phyloP scores from a whole-genome alignment of 2,113 vertebrate genomes.

The Xiphorhynchus elegans region DNA sequence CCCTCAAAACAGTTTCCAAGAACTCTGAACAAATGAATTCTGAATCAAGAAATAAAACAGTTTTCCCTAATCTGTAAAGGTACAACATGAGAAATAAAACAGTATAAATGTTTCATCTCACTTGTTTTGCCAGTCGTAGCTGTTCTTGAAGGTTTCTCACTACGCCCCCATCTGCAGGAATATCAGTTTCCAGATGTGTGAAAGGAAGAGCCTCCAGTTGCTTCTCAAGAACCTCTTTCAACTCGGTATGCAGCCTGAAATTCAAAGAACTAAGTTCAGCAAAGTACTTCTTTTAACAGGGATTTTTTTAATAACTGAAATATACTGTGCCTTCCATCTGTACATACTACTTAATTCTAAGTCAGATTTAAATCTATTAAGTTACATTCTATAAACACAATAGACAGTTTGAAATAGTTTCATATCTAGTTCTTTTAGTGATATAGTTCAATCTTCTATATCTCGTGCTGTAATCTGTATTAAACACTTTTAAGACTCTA shows the following conservation, averaged over 20 bases:
- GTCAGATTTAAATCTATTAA: not conserved
- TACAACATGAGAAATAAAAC: not conserved
- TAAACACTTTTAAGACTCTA: not conserved
- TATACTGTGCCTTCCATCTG: not conserved
- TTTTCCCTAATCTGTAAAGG: not conserved
- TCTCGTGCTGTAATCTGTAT: not conserved
- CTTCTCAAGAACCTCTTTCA: conserved; percentile 84
- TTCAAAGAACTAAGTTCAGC: not conserved
- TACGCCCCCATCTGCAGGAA: conserved; percentile 72
- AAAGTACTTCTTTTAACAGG: not conserved
- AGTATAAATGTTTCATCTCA: not conserved
- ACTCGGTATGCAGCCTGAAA: conserved; percentile 84
- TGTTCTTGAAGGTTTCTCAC: conserved; percentile 88
- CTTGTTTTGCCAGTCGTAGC: conserved; percentile 81
- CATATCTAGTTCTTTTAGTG: not conserved
- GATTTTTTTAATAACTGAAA: not conserved
- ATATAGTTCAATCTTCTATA: not conserved
- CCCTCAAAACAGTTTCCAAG: not conserved
- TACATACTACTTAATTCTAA: not conserved
- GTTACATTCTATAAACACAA: not conserved
- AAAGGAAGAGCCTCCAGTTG: conserved; percentile 82
- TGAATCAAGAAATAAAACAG: not conserved
- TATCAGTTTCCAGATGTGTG: conserved; percentile 53
- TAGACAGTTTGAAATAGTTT: not conserved
- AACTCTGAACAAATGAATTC: not conserved